Evolutionary conservation across 2,113 vertebrate species (phyloP).

Genomic region (Lophochroa leadbeateri): DNA sequence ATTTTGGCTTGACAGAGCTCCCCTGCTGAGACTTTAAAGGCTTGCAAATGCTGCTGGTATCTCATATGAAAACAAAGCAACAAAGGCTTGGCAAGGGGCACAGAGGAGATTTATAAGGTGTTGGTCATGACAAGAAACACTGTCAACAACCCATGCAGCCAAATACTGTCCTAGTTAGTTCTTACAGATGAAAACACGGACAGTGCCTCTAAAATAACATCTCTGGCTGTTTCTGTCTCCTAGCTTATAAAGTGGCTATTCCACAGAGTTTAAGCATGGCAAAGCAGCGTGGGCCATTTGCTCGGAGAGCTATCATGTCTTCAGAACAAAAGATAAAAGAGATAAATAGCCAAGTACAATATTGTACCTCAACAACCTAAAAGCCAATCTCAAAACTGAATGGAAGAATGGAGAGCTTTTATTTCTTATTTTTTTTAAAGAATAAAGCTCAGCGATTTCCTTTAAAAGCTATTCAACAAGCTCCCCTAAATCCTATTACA

Average conservation of each 20-base stretch:
- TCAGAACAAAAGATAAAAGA: constrained; percentile 56
- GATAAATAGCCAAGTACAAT: constrained; percentile 46
- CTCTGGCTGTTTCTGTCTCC: constrained; percentile 4
- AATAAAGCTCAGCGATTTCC: constrained; percentile 18
- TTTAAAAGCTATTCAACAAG: constrained; percentile 43
- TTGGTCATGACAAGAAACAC: neutral
- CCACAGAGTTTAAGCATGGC: constrained; percentile 26
- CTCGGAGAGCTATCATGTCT: neutral
- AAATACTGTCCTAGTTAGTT: constrained; percentile 18
- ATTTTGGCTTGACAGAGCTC: neutral
- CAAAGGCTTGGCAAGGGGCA: neutral
- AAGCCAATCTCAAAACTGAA: constrained; percentile 40
- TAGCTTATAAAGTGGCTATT: constrained; percentile 29
- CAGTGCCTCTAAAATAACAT: constrained; percentile 19
- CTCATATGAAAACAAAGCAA: neutral
- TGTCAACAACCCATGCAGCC: neutral
- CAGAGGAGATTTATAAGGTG: constrained; percentile 4
- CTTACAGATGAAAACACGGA: neutral
- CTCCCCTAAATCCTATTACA: constrained; percentile 36
- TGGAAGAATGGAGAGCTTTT: constrained; percentile 33
- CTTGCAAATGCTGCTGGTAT: neutral
- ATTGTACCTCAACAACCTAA: constrained; percentile 46
- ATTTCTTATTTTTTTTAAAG: constrained; percentile 40
- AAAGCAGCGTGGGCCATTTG: constrained; percentile 9
- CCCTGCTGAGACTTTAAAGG: neutral